phyloP scores from a whole-genome alignment of 2,888 invertebrate genomes.

The Chromoteleia sp. region DNA sequence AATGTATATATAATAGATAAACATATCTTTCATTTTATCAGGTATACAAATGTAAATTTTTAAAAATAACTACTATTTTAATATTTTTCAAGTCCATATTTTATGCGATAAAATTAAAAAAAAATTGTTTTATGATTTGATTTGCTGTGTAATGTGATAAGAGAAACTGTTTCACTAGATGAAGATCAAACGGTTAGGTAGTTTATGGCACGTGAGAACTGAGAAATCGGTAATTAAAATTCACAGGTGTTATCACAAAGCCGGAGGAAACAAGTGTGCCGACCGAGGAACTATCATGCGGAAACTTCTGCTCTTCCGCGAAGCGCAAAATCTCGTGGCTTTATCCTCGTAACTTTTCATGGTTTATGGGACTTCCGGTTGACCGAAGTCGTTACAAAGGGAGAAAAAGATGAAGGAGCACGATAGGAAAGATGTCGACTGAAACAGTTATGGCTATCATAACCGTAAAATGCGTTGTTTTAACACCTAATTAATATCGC shows the following conservation, averaged over 20 bases:
- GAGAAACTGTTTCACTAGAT: constrained; percentile 6
- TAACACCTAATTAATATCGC: constrained; percentile 32
- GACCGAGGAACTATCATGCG: constrained; percentile 35
- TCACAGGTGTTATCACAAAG: constrained; percentile 48
- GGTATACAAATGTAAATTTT: no score
- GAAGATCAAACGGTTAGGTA: constrained; percentile 25
- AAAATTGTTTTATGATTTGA: not conserved
- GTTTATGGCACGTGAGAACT: constrained; percentile 30
- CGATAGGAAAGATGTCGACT: constrained; percentile 17
- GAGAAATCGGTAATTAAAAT: constrained; percentile 40
- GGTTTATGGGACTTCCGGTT: constrained; percentile 49
- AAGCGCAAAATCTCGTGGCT: constrained; percentile 48
- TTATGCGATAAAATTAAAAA: no score
- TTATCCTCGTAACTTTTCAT: constrained; percentile 45
- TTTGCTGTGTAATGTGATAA: constrained; percentile 17
- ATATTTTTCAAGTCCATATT: no score
- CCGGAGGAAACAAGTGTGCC: constrained; percentile 29
- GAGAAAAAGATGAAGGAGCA: constrained; percentile 25
- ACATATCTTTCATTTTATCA: no score
- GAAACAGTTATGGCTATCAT: constrained; percentile 12
- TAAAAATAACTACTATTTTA: no score
- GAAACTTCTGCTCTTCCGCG: constrained; percentile 36
- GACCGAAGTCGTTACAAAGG: constrained; percentile 33
- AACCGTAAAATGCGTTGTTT: constrained; percentile 11
- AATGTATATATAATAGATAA: no score